These are phyloP conservation scores for Xestobium rufovillosum DNA, from an alignment of 2,888 invertebrate species.

Conservation along the genomic window DNA sequence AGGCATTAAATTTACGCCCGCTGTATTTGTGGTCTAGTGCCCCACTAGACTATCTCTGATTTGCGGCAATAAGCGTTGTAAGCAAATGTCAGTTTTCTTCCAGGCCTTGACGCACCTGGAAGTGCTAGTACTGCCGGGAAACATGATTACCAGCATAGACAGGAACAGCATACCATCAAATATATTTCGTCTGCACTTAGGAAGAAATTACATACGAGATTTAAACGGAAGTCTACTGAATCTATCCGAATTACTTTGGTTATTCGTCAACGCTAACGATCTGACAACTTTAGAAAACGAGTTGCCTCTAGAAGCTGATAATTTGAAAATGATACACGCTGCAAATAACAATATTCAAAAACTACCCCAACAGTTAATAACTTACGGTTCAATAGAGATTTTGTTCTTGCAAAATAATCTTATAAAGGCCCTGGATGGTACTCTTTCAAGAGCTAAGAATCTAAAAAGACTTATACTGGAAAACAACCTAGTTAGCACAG, in stretches of 20 bases:
- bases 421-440: conserved; percentile 62
- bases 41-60: too few relatives aligned
- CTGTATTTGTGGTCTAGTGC: too few relatives aligned
- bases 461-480: conserved; percentile 61
- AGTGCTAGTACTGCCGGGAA: conserved; percentile 66
- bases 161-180: conserved; percentile 62
- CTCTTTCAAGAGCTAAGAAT: conserved; percentile 59
- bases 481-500: conserved; percentile 65
- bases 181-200: conserved; percentile 64
- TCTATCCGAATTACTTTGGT: conserved; percentile 64
- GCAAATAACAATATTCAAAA: conserved; percentile 64
- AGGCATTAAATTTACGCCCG: too few relatives aligned
- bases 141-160: conserved; percentile 66
- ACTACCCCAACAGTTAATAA: conserved; percentile 64
- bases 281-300: conserved; percentile 68
- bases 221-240: conserved; percentile 73
- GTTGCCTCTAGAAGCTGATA: conserved; percentile 60
- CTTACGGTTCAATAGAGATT: conserved; percentile 60
- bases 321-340: conserved; percentile 63
- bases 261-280: conserved; percentile 71
- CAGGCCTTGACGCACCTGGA: conserved; percentile 56
- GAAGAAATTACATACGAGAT: conserved; percentile 62
- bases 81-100: too few relatives aligned
- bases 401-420: conserved; percentile 67
- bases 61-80: too few relatives aligned